phyloP scores from a whole-genome alignment of 2,113 vertebrate species.

The Siphamia tubifer region DNA sequence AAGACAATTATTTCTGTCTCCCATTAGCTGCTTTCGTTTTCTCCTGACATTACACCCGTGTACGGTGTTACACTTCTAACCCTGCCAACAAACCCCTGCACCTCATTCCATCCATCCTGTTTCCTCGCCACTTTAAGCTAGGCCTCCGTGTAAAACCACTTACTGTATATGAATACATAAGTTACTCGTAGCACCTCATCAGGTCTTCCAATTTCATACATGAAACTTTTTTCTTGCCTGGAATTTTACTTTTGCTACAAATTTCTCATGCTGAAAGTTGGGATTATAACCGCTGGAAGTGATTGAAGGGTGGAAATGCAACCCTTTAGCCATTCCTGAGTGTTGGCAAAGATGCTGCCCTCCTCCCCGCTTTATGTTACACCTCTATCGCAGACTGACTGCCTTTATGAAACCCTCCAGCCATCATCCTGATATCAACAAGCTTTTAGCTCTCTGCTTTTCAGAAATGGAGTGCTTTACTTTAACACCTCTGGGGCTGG shows the following conservation, averaged over 20 bases:
- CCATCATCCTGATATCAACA: constrained; percentile 25
- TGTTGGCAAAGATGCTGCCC: constrained; percentile 14
- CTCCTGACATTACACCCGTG: constrained; percentile 2
- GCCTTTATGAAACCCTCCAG: constrained; percentile 1
- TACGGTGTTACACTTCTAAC: not conserved
- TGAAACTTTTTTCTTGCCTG: constrained; percentile 1
- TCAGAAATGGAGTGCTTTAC: not conserved
- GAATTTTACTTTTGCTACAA: constrained; percentile 28
- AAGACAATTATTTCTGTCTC: constrained; percentile 54
- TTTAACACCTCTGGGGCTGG: constrained; percentile 1
- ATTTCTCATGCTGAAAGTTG: constrained; percentile 4
- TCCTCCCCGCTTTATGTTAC: constrained; percentile 5
- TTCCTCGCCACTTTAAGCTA: not conserved
- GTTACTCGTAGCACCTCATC: constrained; percentile 5
- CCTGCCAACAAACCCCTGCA: constrained; percentile 7
- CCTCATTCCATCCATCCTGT: constrained; percentile 12
- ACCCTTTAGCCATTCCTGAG: constrained; percentile 1
- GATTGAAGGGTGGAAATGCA: constrained; percentile 18
- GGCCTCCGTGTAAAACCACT: not conserved
- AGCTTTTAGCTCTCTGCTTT: constrained; percentile 3
- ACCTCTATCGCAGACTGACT: not conserved
- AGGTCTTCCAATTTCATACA: constrained; percentile 41
- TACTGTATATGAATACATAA: constrained; percentile 22
- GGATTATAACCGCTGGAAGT: constrained; percentile 38
- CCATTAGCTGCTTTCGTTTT: constrained; percentile 12